These are phyloP conservation scores for Phrixothrix hirtus DNA, from an alignment of 2,888 invertebrate genomes.

Conservation along the genomic window DNA sequence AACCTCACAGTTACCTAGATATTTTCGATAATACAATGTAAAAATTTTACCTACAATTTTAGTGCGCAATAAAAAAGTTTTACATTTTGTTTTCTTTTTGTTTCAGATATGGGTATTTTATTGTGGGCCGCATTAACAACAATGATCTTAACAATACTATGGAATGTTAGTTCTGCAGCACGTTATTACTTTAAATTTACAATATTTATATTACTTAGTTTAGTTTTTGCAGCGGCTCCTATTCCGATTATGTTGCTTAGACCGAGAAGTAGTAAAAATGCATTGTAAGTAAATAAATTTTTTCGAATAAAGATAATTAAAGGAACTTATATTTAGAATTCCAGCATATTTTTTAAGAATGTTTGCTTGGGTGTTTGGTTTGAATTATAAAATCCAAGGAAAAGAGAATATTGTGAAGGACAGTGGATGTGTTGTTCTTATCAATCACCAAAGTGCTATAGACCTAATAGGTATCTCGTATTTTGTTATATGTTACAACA, in stretches of 20 bases:
- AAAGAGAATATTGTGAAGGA: conserved; percentile 74
- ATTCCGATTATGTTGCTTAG: conserved; percentile 76
- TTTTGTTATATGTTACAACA: not conserved
- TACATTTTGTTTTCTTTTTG: too few species aligned
- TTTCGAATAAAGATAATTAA: too few species aligned
- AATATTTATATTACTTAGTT: conserved; percentile 65
- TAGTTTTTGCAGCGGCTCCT: conserved; percentile 66
- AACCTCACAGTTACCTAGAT: too few species aligned
- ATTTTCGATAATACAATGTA: too few species aligned
- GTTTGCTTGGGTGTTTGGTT: conserved; percentile 64
- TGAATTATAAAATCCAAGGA: conserved; percentile 74
- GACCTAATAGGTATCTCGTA: conserved; percentile 76
- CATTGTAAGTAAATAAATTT: conserved; percentile 68
- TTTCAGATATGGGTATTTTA: conserved; percentile 25
- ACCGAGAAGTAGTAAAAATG: conserved; percentile 76
- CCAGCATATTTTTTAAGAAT: conserved; percentile 69
- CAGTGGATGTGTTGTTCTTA: conserved; percentile 76
- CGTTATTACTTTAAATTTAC: conserved; percentile 74
- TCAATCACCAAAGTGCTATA: conserved; percentile 88
- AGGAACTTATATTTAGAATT: conserved; percentile 59
- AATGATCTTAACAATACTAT: conserved; percentile 42
- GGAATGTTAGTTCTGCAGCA: conserved; percentile 64
- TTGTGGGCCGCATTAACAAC: conserved; percentile 9
- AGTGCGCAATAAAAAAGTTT: too few species aligned
- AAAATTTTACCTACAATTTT: too few species aligned